Evolutionary conservation across 1,140 invertebrate species (phyloP).

Genomic region (Lasioglossum baleicum): DNA sequence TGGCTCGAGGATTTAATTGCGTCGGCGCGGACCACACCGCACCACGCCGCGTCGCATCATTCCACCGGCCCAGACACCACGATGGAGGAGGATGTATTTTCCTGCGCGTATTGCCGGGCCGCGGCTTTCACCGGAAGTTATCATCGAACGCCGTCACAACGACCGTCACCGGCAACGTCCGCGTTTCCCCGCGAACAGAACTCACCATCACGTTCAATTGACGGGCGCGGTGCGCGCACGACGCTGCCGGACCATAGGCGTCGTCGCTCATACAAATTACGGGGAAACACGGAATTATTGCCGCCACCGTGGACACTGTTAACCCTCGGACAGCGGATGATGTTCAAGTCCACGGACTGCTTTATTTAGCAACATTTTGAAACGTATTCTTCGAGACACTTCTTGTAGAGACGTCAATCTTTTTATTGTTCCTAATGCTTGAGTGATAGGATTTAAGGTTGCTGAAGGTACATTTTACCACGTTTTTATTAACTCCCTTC

Average conservation of each 20-base stretch:
- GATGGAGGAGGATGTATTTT: slow-evolving; percentile 32
- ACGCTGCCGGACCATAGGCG: neutral
- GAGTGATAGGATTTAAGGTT: too few species aligned
- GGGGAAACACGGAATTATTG: slow-evolving; percentile 35
- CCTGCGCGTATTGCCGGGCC: neutral
- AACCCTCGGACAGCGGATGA: too few species aligned
- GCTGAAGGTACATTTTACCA: too few species aligned
- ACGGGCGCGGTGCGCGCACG: neutral
- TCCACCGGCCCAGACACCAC: neutral
- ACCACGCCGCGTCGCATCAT: neutral
- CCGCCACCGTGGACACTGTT: neutral
- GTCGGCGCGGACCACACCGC: slow-evolving; percentile 34
- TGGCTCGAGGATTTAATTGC: slow-evolving; percentile 72
- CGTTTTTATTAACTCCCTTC: too few species aligned
- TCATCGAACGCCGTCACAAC: slow-evolving; percentile 23
- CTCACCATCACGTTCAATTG: slow-evolving; percentile 20
- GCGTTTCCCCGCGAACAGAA: neutral
- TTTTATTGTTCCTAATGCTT: too few species aligned
- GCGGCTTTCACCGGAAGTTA: slow-evolving; percentile 32
- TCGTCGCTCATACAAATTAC: slow-evolving; percentile 38
- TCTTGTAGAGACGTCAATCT: too few species aligned
- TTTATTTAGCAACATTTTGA: too few species aligned
- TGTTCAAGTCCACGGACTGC: too few species aligned
- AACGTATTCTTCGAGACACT: too few species aligned
- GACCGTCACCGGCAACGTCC: neutral